These are phyloP conservation scores for Gobius niger DNA, from an alignment of 2,113 vertebrate species.

Conservation along the genomic window DNA sequence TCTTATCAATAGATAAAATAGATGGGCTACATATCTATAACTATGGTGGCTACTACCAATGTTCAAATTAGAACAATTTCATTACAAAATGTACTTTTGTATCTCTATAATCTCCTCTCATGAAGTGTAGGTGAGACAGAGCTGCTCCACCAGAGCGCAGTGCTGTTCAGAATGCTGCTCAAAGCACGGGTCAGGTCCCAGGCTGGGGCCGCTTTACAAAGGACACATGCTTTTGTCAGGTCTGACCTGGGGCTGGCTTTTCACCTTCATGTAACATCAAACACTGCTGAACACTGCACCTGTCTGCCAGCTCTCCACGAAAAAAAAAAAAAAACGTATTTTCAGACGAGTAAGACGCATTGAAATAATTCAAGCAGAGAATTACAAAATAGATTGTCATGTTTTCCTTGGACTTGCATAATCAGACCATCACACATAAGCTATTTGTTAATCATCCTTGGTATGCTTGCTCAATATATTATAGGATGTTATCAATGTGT, in stretches of 20 bases:
- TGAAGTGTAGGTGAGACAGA: background rate
- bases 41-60: background rate
- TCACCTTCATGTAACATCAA: conserved; percentile 28
- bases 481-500: background rate
- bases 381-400: too few species aligned
- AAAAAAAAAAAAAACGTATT: conserved; percentile 3
- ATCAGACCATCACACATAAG: too few species aligned
- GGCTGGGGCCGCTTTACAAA: conserved; percentile 17
- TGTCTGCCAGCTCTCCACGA: conserved; percentile 6
- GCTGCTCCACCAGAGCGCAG: conserved; percentile 9
- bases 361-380: background rate
- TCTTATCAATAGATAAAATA: too few species aligned
- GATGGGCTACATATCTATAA: background rate
- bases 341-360: background rate
- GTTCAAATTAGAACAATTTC: background rate
- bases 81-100: too few species aligned
- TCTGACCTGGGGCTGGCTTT: conserved; percentile 22
- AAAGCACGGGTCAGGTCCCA: conserved; percentile 7
- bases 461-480: background rate
- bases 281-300: conserved; percentile 1
- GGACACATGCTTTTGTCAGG: conserved; percentile 12
- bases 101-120: background rate
- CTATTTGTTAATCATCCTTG: background rate
- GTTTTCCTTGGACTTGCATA: too few species aligned
- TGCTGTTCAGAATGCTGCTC: conserved; percentile 4